A percentile compares a stretch with the other conserved stretches of the same genome.
Evolutionary conservation across 1,140 invertebrate genomes (phyloP).

Genomic region (Camponotus vicinus): DNA sequence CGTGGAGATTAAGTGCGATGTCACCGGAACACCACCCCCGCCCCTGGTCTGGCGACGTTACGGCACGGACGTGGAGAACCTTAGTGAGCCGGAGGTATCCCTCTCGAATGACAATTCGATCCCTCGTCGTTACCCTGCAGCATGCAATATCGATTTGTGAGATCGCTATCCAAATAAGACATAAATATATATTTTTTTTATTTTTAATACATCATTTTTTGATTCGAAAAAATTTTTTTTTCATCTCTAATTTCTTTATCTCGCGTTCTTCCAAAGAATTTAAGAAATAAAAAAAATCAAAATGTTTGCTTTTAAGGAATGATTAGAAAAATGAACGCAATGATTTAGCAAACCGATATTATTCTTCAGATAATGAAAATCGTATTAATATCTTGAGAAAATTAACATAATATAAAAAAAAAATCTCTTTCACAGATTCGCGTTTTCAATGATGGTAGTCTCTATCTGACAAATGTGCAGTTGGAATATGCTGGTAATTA

Average conservation of each 20-base stretch:
- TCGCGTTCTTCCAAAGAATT: not conserved
- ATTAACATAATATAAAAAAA: not conserved
- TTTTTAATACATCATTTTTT: conserved; percentile 6
- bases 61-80: conserved; percentile 88
- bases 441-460: conserved; percentile 91
- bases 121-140: not conserved
- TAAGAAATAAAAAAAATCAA: not conserved
- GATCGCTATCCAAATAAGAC: not conserved
- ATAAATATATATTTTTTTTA: not conserved
- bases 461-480: conserved; percentile 92
- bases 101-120: conserved; percentile 59
- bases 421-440: conserved; percentile 83
- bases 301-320: not conserved
- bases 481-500: conserved; percentile 93
- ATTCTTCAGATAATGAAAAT: not conserved
- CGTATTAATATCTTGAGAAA: not conserved
- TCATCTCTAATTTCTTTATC: not conserved
- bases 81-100: conserved; percentile 88
- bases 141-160: not conserved
- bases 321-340: not conserved
- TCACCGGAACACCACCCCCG: conserved; percentile 90
- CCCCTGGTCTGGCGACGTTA: conserved; percentile 92
- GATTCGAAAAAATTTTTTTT: not conserved
- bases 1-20: conserved; percentile 93
- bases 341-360: not conserved